phyloP scores from a whole-genome alignment of 1,140 invertebrate species.

The Drosophila rhopaloa region DNA sequence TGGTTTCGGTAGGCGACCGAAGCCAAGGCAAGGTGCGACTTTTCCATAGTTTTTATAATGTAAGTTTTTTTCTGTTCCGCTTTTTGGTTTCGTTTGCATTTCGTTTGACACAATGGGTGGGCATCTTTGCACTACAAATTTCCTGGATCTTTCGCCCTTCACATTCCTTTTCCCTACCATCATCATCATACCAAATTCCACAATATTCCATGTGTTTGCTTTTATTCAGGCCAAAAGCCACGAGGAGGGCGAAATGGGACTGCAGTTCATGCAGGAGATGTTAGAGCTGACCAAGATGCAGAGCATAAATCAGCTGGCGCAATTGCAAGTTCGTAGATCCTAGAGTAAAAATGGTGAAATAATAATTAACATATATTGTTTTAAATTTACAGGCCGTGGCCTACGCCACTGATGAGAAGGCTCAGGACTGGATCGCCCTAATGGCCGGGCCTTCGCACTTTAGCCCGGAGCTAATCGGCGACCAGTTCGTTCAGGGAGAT shows the following conservation, averaged over 20 bases:
- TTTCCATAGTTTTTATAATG: conserved; percentile 93
- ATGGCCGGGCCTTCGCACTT: conserved; percentile 96
- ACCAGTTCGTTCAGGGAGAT: conserved; percentile 87
- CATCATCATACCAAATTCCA: conserved; percentile 3
- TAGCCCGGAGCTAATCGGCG: conserved; percentile 89
- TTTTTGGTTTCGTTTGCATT: conserved; percentile 33
- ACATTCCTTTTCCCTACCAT: background rate
- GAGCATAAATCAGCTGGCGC: conserved; percentile 87
- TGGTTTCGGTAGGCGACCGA: conserved; percentile 92
- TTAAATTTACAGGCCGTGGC: conserved; percentile 85
- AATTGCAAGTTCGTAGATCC: conserved; percentile 84
- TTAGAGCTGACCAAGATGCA: conserved; percentile 93
- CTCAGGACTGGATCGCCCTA: conserved; percentile 84
- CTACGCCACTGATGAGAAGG: conserved; percentile 84
- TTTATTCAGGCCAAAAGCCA: conserved; percentile 90
- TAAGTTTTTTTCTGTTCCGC: conserved; percentile 85
- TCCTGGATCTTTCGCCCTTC: conserved; percentile 3
- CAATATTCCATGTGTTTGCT: background rate
- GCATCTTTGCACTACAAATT: background rate
- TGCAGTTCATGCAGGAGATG: conserved; percentile 99
- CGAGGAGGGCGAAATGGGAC: conserved; percentile 95
- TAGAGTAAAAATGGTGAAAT: background rate
- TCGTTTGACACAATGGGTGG: conserved; percentile 17
- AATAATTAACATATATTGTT: background rate
- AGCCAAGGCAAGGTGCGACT: conserved; percentile 92